Base-by-base conservation (phyloP, 1,140 invertebrate species). In the Helicoverpa zea region DNA sequence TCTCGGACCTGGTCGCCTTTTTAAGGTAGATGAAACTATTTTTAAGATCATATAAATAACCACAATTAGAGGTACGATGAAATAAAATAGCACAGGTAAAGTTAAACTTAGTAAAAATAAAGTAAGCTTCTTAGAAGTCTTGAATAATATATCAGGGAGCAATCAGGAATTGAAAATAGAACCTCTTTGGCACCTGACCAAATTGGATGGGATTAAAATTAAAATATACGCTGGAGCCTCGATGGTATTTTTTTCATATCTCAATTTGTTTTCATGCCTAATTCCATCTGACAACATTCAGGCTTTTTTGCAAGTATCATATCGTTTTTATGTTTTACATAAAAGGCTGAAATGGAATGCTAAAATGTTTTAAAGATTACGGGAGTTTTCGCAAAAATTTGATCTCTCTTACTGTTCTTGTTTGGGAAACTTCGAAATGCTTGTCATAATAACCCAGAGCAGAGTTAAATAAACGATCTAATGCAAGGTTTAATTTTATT, bases 101-200 rank as follows among this genome's bases (percentile, higher is more conserved):
- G n/a, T 18, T 58, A 35, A 35, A 3, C 35, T 35, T 35, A 35
- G 35, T 7, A 35, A 35, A 35, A 35, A 3, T 35, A 35, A 35
- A 35, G 3, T 35, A 35, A 3, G 35, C 35, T 35, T 35, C 35
- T 23, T 43, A 64, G 14, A 1, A 30, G 13, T 72, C 52, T 47
- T 52, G 54, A 9, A 29, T 35, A 56, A 73, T 56, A 73, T 73
- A 75, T 75, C 49, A 61, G 7, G 58, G n/a, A n/a, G n/a, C 43
- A 75, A 75, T 75, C 43, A 75, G 47, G 49, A 49, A 68, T 51
- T 68, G 56, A 63, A 75, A 14, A 3, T 13, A 16, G 58, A 75
- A 51, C 56, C 58, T 75, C 14, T 18, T 61, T 61, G 73, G 73
- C 73, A 75, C 58, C 11, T 75, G 7, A n/a, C 73, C 56, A 75